Percentiles rank a stretch among this genome's conserved stretches.
Conservation (phyloP, 2,888 invertebrate species). For the Galerucella nymphaeae region DNA sequence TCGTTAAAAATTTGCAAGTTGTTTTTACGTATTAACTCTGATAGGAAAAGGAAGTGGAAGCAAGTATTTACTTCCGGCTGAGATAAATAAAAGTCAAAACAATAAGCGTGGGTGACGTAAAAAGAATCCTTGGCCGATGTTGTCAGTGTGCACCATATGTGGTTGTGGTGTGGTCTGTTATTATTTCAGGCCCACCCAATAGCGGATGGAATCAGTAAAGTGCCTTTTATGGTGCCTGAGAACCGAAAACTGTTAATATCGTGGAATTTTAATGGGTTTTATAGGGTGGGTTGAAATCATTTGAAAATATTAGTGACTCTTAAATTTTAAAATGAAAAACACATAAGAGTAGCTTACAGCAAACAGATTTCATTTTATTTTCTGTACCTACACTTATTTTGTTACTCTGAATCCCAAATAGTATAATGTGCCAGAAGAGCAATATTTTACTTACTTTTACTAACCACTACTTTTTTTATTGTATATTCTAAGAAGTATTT, state of each 20-base stretch:
- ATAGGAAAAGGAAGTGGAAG: constrained; percentile 35
- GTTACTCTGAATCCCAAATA: too few species aligned
- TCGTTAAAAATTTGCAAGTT: constrained; percentile 24
- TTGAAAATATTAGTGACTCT: neutral
- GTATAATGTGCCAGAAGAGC: too few species aligned
- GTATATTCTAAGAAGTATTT: too few species aligned
- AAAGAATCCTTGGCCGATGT: constrained; percentile 32
- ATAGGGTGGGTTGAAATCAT: constrained; percentile 2
- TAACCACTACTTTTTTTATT: too few species aligned
- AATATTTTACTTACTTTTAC: too few species aligned
- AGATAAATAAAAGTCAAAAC: constrained; percentile 33
- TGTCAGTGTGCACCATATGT: constrained; percentile 25
- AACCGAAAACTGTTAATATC: neutral
- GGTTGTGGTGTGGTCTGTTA: constrained; percentile 21
- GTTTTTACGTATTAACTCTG: constrained; percentile 22
- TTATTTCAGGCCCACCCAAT: constrained; percentile 21
- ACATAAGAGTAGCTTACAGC: too few species aligned
- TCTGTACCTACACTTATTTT: too few species aligned
- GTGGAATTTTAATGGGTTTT: constrained; percentile 24
- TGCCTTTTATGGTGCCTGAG: constrained; percentile 21
- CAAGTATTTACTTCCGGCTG: constrained; percentile 34
- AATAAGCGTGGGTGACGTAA: constrained; percentile 33
- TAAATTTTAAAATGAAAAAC: too few species aligned
- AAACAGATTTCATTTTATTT: too few species aligned
- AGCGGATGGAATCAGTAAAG: constrained; percentile 25